Evolutionary conservation across 2,888 invertebrate genomes (phyloP), one percentile per base, ranked within the genome.

Genomic region (Reticulitermes lucifugus): DNA sequence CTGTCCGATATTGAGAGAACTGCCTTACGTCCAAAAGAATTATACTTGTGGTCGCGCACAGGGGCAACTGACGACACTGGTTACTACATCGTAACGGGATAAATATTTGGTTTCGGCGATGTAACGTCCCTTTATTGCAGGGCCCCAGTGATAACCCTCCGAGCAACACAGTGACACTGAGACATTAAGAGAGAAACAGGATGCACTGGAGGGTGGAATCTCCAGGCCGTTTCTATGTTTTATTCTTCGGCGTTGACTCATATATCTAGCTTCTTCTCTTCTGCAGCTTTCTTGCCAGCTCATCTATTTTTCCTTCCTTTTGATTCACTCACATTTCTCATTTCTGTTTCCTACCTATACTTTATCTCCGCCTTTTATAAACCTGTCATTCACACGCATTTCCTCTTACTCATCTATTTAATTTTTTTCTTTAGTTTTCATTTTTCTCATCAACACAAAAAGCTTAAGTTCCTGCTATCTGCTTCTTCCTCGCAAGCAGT

Each of bases 341-440:
- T 35, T 41, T 41, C 73, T 73, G 73, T 35, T 41, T 73, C 35
- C 41, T 41, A 41, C 73, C 73, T 73, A 73, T 73, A 41, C n/a
- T 73, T 73, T 41, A 73, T 73, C 73, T 29, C 14, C 41, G 73
- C 73, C 35, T 73, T 73, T 73, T 73, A 21, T 73, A 73, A 35
- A 73, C 22, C 73, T 73, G 73, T 73, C 73, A 73, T 73, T 73
- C 73, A 41, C 73, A 73, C 73, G 35, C 73, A 73, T 41, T 73
- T 70, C 70, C 70, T n/a, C 70, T 70, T 70, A 70, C 41, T 73
- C 73, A 73, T 73, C 41, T 73, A 41, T 73, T 73, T 41, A 35
- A 35, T 29, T 73, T 73, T 73, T 73, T 70, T 70, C 70, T 25
- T 70, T 70, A 35, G 18, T 41, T 73, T 73, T 73, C 73, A 55